Evolutionary conservation across 2,888 invertebrate species (phyloP).

Genomic region (Pimpla rufipes): DNA sequence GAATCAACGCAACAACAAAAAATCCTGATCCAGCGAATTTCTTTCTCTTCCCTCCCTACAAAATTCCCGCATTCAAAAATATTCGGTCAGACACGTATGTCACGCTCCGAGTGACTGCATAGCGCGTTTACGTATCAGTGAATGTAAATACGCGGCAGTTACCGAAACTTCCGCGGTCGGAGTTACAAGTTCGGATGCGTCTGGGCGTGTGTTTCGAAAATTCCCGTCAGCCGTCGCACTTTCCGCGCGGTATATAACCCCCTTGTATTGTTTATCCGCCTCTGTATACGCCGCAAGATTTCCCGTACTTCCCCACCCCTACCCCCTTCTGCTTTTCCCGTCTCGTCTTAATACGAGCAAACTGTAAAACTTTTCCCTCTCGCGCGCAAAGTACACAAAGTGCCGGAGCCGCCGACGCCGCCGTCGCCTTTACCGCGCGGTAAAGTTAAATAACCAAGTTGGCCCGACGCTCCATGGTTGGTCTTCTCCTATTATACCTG

Average conservation of each 20-base stretch:
- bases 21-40: not conserved
- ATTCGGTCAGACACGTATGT: not conserved
- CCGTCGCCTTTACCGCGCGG: slow-evolving; percentile 56
- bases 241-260: slow-evolving; percentile 19
- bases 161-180: not conserved
- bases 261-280: slow-evolving; percentile 58
- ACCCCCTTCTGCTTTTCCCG: slow-evolving; percentile 47
- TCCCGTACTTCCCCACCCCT: slow-evolving; percentile 59
- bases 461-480: slow-evolving; percentile 56
- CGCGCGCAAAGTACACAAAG: slow-evolving; percentile 69
- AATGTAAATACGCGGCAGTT: slow-evolving; percentile 22
- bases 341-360: slow-evolving; percentile 77
- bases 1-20: not conserved
- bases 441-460: slow-evolving; percentile 74
- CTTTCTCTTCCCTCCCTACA: no score
- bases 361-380: slow-evolving; percentile 76
- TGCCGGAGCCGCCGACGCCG: slow-evolving; percentile 23
- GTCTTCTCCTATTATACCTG: slow-evolving; percentile 66
- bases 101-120: not conserved
- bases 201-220: slow-evolving; percentile 46
- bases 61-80: no score
- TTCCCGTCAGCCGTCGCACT: slow-evolving; percentile 25
- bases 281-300: slow-evolving; percentile 45
- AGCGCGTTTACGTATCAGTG: not conserved
- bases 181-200: slow-evolving; percentile 26